Conservation (phyloP, 2,113 vertebrate genomes). For the Mungos mungo region DNA sequence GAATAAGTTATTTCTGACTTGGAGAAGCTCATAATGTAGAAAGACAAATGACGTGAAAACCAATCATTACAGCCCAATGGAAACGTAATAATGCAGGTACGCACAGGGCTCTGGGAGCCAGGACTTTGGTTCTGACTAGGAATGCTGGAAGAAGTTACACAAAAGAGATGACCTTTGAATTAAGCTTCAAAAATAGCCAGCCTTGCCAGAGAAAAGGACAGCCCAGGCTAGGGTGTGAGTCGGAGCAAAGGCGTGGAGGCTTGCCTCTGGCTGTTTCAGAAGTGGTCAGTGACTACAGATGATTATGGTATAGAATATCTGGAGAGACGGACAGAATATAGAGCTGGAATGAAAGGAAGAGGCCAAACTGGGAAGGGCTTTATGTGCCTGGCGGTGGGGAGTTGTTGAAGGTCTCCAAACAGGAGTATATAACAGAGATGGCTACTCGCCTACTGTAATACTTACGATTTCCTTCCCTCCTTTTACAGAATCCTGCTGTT, state of each 20-base stretch:
- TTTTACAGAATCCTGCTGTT: neutral
- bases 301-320: neutral
- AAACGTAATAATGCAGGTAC: neutral
- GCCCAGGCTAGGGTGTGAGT: neutral
- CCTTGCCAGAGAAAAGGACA: slow-evolving; percentile 45
- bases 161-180: slow-evolving; percentile 43
- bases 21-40: neutral
- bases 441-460: neutral
- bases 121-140: neutral
- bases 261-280: neutral
- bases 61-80: neutral
- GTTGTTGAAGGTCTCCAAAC: neutral
- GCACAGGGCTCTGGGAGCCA: neutral
- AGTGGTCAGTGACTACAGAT: neutral
- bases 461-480: neutral
- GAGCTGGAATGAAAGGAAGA: neutral
- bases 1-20: neutral
- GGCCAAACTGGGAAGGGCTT: neutral
- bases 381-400: too few species aligned
- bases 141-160: neutral
- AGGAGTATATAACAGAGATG: neutral
- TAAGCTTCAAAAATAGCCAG: slow-evolving; percentile 60
- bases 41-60: neutral
- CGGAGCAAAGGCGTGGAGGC: neutral
- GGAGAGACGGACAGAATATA: neutral